Evolutionary conservation across 2,797 vertebrate species (phyloP).

Genomic region (Emydoidea blandingii): DNA sequence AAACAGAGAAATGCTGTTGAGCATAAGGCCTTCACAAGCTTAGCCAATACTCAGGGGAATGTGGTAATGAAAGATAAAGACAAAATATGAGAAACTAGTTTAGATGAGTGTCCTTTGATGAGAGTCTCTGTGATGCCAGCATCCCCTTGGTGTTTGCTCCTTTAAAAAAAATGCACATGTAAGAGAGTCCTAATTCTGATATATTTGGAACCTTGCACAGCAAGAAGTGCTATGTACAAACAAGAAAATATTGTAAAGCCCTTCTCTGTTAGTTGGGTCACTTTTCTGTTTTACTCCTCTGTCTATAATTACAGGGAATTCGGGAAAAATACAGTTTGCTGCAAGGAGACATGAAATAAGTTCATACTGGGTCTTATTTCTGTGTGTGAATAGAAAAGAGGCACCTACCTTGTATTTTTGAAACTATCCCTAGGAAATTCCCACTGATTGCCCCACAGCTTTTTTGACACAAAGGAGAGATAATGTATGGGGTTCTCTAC

Average conservation of each 20-base stretch:
- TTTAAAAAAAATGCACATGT: not conserved
- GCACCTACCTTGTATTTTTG: not conserved
- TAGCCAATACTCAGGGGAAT: not conserved
- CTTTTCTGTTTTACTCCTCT: not conserved
- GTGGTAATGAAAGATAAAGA: not conserved
- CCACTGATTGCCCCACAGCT: not conserved
- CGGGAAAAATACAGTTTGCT: not conserved
- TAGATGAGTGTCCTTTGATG: not conserved
- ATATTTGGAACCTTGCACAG: not conserved
- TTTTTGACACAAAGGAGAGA: not conserved
- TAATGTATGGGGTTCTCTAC: not conserved
- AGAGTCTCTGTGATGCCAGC: not conserved
- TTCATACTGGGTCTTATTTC: not conserved
- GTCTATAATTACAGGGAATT: not conserved
- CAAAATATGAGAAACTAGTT: not conserved
- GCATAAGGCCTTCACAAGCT: not conserved
- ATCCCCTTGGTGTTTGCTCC: rapidly evolving
- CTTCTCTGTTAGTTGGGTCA: not conserved
- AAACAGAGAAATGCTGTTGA: not conserved
- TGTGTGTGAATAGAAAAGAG: not conserved
- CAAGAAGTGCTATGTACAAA: not conserved
- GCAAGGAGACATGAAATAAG: not conserved
- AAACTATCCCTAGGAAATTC: not conserved
- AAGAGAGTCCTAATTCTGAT: not conserved
- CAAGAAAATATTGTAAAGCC: rapidly evolving